These are phyloP conservation scores for Tragopan temminckii DNA, from an alignment of 2,797 vertebrate species.

Conservation along the genomic window DNA sequence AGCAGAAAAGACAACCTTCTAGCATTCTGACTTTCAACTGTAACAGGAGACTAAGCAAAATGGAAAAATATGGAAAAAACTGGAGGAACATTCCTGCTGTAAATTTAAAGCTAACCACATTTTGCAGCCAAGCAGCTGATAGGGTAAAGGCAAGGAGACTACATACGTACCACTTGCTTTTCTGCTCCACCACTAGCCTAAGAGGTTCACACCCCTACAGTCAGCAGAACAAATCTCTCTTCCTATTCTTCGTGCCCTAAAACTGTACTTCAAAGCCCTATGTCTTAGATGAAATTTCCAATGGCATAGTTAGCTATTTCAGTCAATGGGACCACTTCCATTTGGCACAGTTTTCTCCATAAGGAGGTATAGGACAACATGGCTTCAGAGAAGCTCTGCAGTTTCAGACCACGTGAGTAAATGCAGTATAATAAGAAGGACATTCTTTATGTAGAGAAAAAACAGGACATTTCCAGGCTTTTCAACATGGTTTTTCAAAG, in stretches of 20 bases:
- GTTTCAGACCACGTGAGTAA: not conserved
- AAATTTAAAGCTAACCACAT: conserved; percentile 44
- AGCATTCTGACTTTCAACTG: conserved; percentile 23
- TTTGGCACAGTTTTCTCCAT: not conserved
- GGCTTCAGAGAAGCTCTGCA: not conserved
- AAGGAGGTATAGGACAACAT: not conserved
- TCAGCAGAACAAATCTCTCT: not conserved
- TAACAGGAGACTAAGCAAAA: conserved; percentile 37
- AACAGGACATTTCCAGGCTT: not conserved
- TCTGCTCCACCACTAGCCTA: not conserved
- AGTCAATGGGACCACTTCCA: not conserved
- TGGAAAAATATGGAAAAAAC: not conserved
- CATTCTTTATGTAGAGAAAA: not conserved
- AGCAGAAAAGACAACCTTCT: conserved; percentile 35
- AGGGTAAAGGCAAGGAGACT: not conserved
- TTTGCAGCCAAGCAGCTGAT: not conserved
- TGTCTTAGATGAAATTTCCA: not conserved
- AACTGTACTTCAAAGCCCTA: not conserved
- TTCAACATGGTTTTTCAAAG: not conserved
- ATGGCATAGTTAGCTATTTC: not conserved
- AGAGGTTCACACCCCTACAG: not conserved
- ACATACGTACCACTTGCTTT: not conserved
- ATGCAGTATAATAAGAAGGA: not conserved
- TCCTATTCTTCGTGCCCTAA: not conserved
- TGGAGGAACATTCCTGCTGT: conserved; percentile 40